Conservation (phyloP, 2,797 vertebrate species). For the Scyliorhinus canicula region DNA sequence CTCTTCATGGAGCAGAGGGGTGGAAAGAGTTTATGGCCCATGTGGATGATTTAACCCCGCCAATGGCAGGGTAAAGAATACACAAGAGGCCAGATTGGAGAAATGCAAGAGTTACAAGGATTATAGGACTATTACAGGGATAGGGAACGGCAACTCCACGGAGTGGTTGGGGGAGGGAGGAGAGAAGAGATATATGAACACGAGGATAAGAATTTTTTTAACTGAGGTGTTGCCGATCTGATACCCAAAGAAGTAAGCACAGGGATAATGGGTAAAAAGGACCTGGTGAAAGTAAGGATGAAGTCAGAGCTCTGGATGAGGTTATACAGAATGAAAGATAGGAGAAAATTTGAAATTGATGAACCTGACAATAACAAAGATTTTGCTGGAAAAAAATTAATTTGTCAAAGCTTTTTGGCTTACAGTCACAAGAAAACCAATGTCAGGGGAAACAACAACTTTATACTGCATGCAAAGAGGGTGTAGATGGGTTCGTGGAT, state of each 20-base stretch:
- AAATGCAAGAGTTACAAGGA: neutral
- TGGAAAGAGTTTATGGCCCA: neutral
- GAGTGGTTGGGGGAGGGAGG: neutral
- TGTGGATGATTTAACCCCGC: neutral
- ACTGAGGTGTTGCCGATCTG: neutral
- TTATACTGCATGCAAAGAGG: too few relatives aligned
- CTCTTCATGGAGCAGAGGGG: neutral
- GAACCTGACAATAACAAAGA: neutral
- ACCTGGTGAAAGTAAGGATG: too few relatives aligned
- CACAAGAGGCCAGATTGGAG: neutral
- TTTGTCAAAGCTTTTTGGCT: too few relatives aligned
- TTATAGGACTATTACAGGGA: neutral
- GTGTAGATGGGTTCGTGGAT: too few relatives aligned
- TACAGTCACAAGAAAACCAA: too few relatives aligned
- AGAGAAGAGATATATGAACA: too few relatives aligned
- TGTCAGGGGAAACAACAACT: too few relatives aligned
- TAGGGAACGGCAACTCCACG: neutral
- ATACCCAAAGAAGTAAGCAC: neutral
- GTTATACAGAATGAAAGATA: neutral
- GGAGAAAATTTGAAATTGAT: neutral
- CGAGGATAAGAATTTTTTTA: neutral
- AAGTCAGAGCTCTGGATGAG: neutral
- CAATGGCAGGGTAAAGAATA: neutral
- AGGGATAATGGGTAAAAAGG: too few relatives aligned
- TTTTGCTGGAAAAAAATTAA: too few relatives aligned